Conservation (phyloP, 2,113 vertebrate species). For the Menura novaehollandiae region DNA sequence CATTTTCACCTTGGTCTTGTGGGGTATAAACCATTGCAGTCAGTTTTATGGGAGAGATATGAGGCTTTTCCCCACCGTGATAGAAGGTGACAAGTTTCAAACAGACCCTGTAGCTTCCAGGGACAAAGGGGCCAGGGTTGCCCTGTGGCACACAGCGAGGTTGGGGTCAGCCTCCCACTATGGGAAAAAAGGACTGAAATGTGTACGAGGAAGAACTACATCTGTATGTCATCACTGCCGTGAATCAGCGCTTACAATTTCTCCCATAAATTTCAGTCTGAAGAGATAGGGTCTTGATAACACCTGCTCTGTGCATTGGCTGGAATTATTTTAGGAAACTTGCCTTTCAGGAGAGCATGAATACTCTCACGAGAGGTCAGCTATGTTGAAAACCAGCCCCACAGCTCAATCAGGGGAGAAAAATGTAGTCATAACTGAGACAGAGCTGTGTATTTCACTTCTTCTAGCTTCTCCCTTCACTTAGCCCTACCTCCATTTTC, state of each 20-base stretch:
- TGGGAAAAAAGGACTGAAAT: neutral
- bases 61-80: neutral
- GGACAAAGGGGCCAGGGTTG: neutral
- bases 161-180: neutral
- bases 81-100: neutral
- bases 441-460: neutral
- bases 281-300: neutral
- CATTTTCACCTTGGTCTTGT: neutral
- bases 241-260: neutral
- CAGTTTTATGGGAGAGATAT: fast-evolving
- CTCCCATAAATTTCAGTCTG: neutral
- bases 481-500: neutral
- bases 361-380: neutral
- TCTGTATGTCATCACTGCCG: fast-evolving
- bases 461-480: neutral
- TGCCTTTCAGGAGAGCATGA: neutral
- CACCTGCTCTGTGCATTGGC: neutral
- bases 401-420: neutral
- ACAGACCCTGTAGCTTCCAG: neutral
- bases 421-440: neutral
- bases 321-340: neutral
- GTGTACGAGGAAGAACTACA: neutral
- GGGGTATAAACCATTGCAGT: neutral
- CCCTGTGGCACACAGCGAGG: neutral
- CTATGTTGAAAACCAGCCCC: neutral